phyloP scores from a whole-genome alignment of 2,888 invertebrate genomes.

The Eupithecia inturbata region DNA sequence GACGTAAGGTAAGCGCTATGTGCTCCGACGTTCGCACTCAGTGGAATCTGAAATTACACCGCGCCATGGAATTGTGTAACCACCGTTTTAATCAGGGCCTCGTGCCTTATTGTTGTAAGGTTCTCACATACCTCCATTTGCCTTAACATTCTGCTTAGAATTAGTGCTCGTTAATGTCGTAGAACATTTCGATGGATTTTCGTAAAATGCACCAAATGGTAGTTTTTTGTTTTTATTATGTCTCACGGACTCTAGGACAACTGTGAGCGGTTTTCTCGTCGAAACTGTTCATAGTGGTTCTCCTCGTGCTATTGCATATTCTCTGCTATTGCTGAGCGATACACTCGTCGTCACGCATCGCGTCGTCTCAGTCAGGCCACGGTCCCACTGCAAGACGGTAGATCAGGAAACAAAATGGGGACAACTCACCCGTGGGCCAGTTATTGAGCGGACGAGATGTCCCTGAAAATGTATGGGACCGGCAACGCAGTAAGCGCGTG shows the following conservation, averaged over 20 bases:
- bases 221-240: background rate
- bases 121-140: conserved; percentile 25
- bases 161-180: conserved; percentile 8
- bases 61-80: conserved; percentile 32
- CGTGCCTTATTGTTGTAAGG: conserved; percentile 31
- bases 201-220: background rate
- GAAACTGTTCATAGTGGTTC: too few relatives aligned
- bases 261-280: background rate
- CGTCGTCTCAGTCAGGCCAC: too few relatives aligned
- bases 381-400: too few relatives aligned
- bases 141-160: conserved; percentile 6
- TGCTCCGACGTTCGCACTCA: conserved; percentile 29
- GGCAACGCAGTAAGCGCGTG: too few relatives aligned
- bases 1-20: too few relatives aligned
- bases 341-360: too few relatives aligned
- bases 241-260: background rate
- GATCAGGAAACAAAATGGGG: too few relatives aligned
- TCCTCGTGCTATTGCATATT: too few relatives aligned
- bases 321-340: too few relatives aligned
- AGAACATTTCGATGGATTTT: background rate
- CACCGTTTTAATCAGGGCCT: conserved; percentile 34
- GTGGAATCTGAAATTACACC: conserved; percentile 31
- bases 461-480: too few relatives aligned
- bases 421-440: too few relatives aligned
- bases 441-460: too few relatives aligned